Base-by-base conservation (phyloP, 2,113 vertebrate genomes). In the Acanthisitta chloris region DNA sequence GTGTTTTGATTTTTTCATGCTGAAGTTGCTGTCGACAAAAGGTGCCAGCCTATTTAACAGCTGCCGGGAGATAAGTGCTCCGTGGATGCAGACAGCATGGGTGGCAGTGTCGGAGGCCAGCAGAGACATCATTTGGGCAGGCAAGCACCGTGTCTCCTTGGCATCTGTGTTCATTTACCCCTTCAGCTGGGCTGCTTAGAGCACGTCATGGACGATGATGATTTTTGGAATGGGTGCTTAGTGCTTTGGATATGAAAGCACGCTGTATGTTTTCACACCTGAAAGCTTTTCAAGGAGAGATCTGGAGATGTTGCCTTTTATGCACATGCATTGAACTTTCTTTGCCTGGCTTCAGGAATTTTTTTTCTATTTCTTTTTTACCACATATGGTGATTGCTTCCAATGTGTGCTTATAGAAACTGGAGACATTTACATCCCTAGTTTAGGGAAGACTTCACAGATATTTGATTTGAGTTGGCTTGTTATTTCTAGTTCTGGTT, bases 391-490 rank as follows among this genome's bases (percentile, higher is more conserved):
- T 55, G 69, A 67, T 86, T 92, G 31, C 77, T 96, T 94, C 91
- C 88, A 92, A 12, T 55, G n/a, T 55, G 48, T 88, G 69, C 77
- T 94, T 95, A 74, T 71, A 92, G 86, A 94, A 94, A 84, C 59
- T 57, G 48, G 65, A 94, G 90, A 84, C 55, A 94, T 96, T 95
- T 96, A 45, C 83, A 91, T 94, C 94, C 52, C 69, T 89, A 86
- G 83, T 86, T 92, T 79, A 74, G 76, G 54, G 17, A 54, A 10
- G 16, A 91, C 48, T 95, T 94, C 92, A 95, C 88, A 95, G 83
- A 84, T 96, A 92, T 23, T 96, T 97, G 82, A 81, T 95, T 94
- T 74, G 51, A 94, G 77, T 67, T 94, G 94, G 82, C 88, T 96
- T 95, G 80, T 88, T 97, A 84, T 96, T 96, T 73, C 89, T 91